Evolutionary conservation across 2,797 vertebrate species (phyloP).

Genomic region (Cheirogaleus major): DNA sequence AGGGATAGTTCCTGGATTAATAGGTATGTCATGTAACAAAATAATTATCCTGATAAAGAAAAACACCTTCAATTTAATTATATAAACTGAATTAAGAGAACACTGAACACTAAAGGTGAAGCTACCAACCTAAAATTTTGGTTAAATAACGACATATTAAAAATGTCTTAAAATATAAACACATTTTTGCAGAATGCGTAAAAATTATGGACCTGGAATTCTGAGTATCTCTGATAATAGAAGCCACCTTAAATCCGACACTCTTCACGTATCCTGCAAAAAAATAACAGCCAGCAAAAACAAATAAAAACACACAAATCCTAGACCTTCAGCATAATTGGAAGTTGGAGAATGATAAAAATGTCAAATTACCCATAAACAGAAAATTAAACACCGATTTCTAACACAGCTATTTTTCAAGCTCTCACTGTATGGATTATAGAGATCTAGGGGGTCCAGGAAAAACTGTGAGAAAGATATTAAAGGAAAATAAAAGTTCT

Average conservation of each 20-base stretch:
- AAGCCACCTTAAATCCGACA: not conserved
- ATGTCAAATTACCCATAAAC: not conserved
- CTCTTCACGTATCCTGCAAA: not conserved
- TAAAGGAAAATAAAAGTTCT: not conserved
- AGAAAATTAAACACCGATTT: conserved; percentile 42
- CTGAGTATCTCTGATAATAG: not conserved
- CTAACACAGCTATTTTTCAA: not conserved
- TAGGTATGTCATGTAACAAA: not conserved
- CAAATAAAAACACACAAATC: not conserved
- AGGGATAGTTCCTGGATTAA: not conserved
- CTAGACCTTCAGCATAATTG: not conserved
- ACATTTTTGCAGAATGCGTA: not conserved
- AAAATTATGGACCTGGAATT: not conserved
- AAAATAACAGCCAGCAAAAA: not conserved
- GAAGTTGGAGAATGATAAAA: conserved; percentile 28
- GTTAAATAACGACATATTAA: not conserved
- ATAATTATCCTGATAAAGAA: not conserved
- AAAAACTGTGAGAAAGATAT: not conserved
- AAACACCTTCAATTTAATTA: not conserved
- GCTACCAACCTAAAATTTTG: not conserved
- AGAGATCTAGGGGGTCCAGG: not conserved
- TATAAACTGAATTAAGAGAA: not conserved
- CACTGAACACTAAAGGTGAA: not conserved
- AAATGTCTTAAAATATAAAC: not conserved
- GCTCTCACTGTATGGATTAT: not conserved